Base-by-base conservation (phyloP, 92 coral and sea anemone genomes). In the Porites rus region DNA sequence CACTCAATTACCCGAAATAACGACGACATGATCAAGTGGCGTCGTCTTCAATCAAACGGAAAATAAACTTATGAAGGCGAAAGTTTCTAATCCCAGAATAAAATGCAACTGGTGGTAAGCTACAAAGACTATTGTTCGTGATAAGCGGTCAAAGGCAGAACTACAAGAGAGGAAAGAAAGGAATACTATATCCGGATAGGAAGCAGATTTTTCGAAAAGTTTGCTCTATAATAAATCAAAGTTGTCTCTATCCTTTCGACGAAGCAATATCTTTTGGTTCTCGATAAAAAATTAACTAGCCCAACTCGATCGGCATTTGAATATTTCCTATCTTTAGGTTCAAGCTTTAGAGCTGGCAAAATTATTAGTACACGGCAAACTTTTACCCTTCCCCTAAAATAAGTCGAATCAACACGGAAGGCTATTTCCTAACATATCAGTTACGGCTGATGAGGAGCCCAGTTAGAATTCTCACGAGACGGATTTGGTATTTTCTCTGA, bases 71-170 rank as follows among this genome's bases (percentile, higher is more conserved):
- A 72, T 16, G 87, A 83, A 88, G 82, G 83, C 90, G 46, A 83
- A 78, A 92, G 87, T 76, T 43, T 58, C 50, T 87, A 75, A 75
- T 69, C 60, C 64, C 69, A 71, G 88, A 54, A 51, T 78, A 65
- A 58, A 93, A 91, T 64, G 90, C 91, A 88, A 93, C 96, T 87
- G 98, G 98, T 94, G 98, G 98, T 72, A 67, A 54, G 74, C 81
- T 80, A 86, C 96, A 93, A 92, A 92, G 93, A 91, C 92, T 91
- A 80, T 82, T 89, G 94, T 87, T 86, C 95, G 82, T 65, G 66
- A 64, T 51, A 74, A 82, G 82, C 86, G 75, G 51, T 83, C 72
- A 83, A 72, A 83, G 24, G 77, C 61, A 83, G 62, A 72, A 72
- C 67, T 72, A 21, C 53, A 56, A 86, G 60, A 66, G 77, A 76